Conservation (phyloP, 2,888 invertebrate genomes). For the Lithophane leautieri region DNA sequence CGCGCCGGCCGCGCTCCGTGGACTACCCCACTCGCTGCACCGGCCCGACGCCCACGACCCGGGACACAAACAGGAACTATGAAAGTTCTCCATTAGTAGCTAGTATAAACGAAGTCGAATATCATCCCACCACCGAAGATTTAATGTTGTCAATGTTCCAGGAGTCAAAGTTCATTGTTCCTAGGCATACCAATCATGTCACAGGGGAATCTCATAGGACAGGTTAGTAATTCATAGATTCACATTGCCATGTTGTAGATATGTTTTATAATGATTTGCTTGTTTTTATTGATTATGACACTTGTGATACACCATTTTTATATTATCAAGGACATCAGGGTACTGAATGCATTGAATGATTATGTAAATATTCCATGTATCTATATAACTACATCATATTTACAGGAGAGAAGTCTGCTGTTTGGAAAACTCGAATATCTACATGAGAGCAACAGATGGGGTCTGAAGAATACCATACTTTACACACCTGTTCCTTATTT, state of each 20-base stretch:
- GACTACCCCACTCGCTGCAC: conserved; percentile 78
- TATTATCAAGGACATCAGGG: conserved; percentile 19
- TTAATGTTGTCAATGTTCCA: conserved; percentile 88
- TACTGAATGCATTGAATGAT: conserved; percentile 15
- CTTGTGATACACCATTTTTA: not conserved
- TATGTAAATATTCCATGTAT: conserved; percentile 37
- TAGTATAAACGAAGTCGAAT: conserved; percentile 87
- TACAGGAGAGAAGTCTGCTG: conserved; percentile 86
- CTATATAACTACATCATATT: conserved; percentile 60
- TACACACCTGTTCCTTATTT: conserved; percentile 74
- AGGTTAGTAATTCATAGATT: conserved; percentile 74
- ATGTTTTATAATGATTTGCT: conserved; percentile 16
- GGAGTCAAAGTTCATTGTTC: conserved; percentile 86
- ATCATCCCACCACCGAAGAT: conserved; percentile 87
- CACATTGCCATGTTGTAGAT: conserved; percentile 12
- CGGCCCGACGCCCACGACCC: conserved; percentile 64
- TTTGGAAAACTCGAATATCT: conserved; percentile 90
- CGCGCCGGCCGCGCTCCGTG: conserved; percentile 84
- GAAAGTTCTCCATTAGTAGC: conserved; percentile 87
- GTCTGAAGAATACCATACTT: conserved; percentile 66
- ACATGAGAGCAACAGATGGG: conserved; percentile 81
- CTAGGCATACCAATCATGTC: conserved; percentile 82
- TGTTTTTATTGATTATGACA: not conserved
- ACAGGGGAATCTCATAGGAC: conserved; percentile 84
- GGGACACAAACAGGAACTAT: conserved; percentile 81